phyloP scores from a whole-genome alignment of 2,113 vertebrate genomes.

The Sander vitreus region DNA sequence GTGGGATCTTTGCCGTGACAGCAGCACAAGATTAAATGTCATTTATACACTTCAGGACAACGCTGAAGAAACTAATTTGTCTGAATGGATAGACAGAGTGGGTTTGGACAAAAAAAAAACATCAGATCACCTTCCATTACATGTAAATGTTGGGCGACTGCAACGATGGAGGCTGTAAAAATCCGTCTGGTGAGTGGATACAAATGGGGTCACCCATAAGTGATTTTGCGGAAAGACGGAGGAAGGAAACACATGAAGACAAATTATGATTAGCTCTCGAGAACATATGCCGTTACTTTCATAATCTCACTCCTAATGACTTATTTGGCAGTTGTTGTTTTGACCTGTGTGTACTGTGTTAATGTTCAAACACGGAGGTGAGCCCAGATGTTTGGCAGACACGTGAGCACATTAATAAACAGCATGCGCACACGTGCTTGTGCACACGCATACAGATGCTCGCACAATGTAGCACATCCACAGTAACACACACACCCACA shows the following conservation, averaged over 20 bases:
- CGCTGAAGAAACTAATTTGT: constrained; percentile 16
- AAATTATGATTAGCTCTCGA: constrained; percentile 63
- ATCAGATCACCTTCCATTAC: constrained; percentile 34
- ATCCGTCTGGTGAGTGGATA: constrained; percentile 22
- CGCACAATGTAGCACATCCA: background rate
- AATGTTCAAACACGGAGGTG: constrained; percentile 73
- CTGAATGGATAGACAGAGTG: constrained; percentile 22
- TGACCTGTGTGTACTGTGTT: constrained; percentile 74
- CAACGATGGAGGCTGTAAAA: constrained; percentile 9
- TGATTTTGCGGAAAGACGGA: constrained; percentile 41
- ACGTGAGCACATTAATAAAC: constrained; percentile 68
- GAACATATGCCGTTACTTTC: constrained; percentile 65
- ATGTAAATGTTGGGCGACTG: constrained; percentile 56
- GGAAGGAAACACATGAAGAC: constrained; percentile 62
- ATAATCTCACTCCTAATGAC: constrained; percentile 69
- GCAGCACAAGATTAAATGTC: constrained; percentile 43
- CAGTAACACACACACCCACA: background rate
- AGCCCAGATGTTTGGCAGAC: constrained; percentile 80
- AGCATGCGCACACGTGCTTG: constrained; percentile 36
- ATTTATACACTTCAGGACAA: constrained; percentile 27
- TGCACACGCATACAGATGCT: constrained; percentile 42
- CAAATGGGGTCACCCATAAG: constrained; percentile 66
- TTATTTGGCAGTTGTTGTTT: constrained; percentile 76
- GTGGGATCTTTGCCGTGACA: constrained; percentile 61
- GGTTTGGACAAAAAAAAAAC: constrained; percentile 23